Evolutionary conservation across 2,888 invertebrate genomes (phyloP).

Genomic region (Drosophila rellima): DNA sequence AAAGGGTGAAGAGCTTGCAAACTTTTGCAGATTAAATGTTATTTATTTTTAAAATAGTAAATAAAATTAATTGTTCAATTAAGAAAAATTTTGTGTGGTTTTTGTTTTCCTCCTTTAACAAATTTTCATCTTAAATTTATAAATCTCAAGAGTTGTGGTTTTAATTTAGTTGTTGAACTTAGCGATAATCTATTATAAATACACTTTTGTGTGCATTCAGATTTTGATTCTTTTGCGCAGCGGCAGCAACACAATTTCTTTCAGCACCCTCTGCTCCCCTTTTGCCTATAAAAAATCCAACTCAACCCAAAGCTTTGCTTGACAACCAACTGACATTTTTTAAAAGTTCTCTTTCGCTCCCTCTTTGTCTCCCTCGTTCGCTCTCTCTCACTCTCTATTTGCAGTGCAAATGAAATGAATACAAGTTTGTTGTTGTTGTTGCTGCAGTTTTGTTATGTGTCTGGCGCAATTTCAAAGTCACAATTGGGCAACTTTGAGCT

Average conservation of each 20-base stretch:
- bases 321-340: constrained; percentile 42
- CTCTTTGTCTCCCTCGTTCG: background rate
- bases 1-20: too few species aligned
- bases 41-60: too few species aligned
- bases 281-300: background rate
- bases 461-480: constrained; percentile 69
- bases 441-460: constrained; percentile 55
- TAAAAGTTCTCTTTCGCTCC: constrained; percentile 15
- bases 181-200: constrained; percentile 78
- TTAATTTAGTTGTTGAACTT: constrained; percentile 47
- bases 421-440: constrained; percentile 51
- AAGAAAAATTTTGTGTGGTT: too few species aligned
- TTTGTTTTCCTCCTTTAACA: background rate
- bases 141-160: background rate
- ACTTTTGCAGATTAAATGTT: too few species aligned
- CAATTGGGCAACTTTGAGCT: constrained; percentile 67
- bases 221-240: constrained; percentile 23
- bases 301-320: constrained; percentile 28
- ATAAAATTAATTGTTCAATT: too few species aligned
- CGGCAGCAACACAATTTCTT: background rate
- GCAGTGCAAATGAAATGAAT: constrained; percentile 39
- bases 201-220: constrained; percentile 73
- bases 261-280: background rate
- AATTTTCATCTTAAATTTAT: background rate
- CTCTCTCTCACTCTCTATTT: constrained; percentile 11